Conservation (phyloP, 2,113 vertebrate genomes). For the Crocuta crocuta region DNA sequence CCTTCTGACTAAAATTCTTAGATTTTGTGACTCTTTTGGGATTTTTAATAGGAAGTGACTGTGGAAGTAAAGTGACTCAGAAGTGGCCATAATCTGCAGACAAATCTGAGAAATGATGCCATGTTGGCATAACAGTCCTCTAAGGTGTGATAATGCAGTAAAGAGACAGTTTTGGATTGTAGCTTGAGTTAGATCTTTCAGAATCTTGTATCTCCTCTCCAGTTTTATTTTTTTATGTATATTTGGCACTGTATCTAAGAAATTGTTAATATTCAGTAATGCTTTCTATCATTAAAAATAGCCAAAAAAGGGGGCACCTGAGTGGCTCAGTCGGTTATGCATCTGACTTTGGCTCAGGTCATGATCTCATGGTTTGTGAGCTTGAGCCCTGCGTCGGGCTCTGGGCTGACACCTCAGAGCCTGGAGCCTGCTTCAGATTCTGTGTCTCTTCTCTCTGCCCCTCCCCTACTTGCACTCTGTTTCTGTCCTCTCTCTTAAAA, state of each 20-base stretch:
- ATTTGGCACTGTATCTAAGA: neutral
- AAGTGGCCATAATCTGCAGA: neutral
- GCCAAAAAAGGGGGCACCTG: neutral
- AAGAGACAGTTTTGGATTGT: neutral
- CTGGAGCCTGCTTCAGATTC: too few relatives aligned
- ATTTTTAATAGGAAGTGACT: neutral
- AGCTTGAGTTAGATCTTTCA: neutral
- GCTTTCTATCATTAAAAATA: slow-evolving; percentile 1
- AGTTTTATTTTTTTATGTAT: neutral
- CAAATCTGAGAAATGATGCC: neutral
- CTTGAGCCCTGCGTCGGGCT: too few relatives aligned
- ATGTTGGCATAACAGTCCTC: neutral
- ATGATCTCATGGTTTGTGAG: too few relatives aligned
- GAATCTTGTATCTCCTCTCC: neutral
- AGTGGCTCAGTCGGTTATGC: too few relatives aligned
- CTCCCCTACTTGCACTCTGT: too few relatives aligned
- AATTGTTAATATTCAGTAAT: neutral
- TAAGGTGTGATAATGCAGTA: neutral
- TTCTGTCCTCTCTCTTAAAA: too few relatives aligned
- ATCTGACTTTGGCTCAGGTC: too few relatives aligned
- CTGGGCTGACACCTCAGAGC: too few relatives aligned
- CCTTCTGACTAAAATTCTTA: neutral
- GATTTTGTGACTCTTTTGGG: neutral
- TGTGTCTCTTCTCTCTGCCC: too few relatives aligned
- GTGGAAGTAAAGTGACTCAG: neutral